Conservation (phyloP, 2,888 invertebrate genomes). For the Rhaphigaster nebulosa region DNA sequence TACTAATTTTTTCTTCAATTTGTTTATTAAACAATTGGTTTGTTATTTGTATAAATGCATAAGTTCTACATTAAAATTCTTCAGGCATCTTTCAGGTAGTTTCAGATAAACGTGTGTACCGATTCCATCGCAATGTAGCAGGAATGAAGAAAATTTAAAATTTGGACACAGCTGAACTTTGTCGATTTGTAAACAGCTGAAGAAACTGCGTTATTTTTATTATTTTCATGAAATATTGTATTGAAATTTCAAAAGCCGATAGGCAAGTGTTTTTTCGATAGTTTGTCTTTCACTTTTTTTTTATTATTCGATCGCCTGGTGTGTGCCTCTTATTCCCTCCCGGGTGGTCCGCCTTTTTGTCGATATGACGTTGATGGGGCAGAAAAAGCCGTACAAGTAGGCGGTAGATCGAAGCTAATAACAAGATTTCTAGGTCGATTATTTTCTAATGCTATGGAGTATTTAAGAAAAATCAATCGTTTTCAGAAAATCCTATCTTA, state of each 20-base stretch:
- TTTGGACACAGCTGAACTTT: too few species aligned
- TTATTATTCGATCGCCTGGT: not conserved
- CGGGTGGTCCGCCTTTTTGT: constrained; percentile 12
- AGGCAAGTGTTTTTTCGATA: constrained; percentile 1
- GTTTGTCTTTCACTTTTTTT: constrained; percentile 30
- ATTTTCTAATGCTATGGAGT: not conserved
- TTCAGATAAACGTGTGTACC: too few species aligned
- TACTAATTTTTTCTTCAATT: too few species aligned
- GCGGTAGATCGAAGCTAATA: constrained; percentile 10
- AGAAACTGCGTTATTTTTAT: not conserved
- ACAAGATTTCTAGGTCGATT: not conserved
- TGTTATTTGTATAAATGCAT: too few species aligned
- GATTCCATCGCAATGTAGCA: too few species aligned
- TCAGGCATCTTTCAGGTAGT: too few species aligned
- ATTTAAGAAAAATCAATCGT: not conserved
- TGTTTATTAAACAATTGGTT: too few species aligned
- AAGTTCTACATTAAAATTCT: too few species aligned
- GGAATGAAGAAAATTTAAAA: too few species aligned
- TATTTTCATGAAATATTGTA: not conserved
- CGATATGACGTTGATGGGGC: not conserved
- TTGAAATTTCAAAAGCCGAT: constrained; percentile 5
- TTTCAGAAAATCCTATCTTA: not conserved
- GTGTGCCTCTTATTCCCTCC: not conserved
- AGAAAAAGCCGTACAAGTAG: not conserved
- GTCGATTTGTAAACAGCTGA: not conserved